Evolutionary conservation across 2,113 vertebrate genomes (phyloP).

Genomic region (Cheilinus undulatus): DNA sequence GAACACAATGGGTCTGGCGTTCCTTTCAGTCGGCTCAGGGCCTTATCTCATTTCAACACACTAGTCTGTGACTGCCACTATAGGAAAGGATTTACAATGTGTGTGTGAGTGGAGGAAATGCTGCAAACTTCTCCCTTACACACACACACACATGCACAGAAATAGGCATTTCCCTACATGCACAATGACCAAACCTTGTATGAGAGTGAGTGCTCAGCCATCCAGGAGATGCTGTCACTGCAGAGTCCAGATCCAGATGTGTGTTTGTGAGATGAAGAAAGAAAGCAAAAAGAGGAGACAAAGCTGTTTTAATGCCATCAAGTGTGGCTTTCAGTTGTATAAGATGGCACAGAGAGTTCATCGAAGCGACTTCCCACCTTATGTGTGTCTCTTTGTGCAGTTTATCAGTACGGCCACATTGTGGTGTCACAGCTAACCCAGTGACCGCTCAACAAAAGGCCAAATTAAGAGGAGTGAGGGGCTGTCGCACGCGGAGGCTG

Average conservation of each 20-base stretch:
- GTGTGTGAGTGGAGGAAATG: slow-evolving; percentile 73
- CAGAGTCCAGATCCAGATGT: slow-evolving; percentile 30
- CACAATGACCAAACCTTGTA: slow-evolving; percentile 70
- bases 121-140: slow-evolving; percentile 68
- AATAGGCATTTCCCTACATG: slow-evolving; percentile 66
- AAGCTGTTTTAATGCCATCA: slow-evolving; percentile 76
- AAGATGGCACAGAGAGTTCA: slow-evolving; percentile 65
- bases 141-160: neutral
- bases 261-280: slow-evolving; percentile 23
- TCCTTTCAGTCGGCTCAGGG: slow-evolving; percentile 75
- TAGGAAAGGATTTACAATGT: slow-evolving; percentile 86
- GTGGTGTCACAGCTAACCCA: slow-evolving; percentile 73
- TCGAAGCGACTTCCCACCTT: slow-evolving; percentile 49
- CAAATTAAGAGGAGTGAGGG: slow-evolving; percentile 81
- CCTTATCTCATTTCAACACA: slow-evolving; percentile 86
- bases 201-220: slow-evolving; percentile 60
- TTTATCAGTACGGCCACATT: slow-evolving; percentile 79
- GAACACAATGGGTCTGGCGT: slow-evolving; percentile 78
- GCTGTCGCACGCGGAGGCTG: slow-evolving; percentile 72
- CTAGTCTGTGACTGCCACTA: slow-evolving; percentile 77
- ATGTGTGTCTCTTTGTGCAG: slow-evolving; percentile 70
- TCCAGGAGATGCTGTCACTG: slow-evolving; percentile 63
- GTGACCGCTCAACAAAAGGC: slow-evolving; percentile 80
- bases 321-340: slow-evolving; percentile 48
- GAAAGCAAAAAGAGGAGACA: slow-evolving; percentile 56